Base-by-base conservation (phyloP, 2,113 vertebrate genomes). In the Archocentrus centrarchus region DNA sequence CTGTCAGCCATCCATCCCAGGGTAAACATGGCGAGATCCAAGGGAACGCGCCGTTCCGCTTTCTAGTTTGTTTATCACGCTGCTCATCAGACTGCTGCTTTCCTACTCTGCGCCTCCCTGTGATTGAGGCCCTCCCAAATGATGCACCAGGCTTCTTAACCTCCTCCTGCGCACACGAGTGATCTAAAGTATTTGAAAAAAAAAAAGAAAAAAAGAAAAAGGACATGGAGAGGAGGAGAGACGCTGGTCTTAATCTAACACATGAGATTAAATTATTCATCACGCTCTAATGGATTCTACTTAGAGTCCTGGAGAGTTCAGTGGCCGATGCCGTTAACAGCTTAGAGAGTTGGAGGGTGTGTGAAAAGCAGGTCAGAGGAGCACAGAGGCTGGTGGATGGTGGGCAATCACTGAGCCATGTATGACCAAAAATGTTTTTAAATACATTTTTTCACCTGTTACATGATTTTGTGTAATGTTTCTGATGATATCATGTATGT, bases 201-300 rank as follows among this genome's bases (percentile, higher is more conserved):
- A 70, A 70, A 53, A 35, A 70, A 50, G 50, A 53, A 35, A 70
- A 70, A 70, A 53, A 35, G 10, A 41, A 44, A 44, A 64, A 82
- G 84, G 88, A 78, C 82, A 77, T 41, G 75, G 77, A 27, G 81
- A 86, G 78, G 75, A 68, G 81, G 70, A 84, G 81, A 89, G 85
- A 80, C 75, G 76, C 57, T 64, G 81, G 82, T 92, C 88, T 91
- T 90, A 87, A 91, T 92, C 83, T 84, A 83, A 77, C 87, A 88
- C 84, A 90, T 32, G 27, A 73, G 37, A 57, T 83, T 95, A 83
- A 92, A 93, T 93, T 92, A 94, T 95, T 95, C 82, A 93, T 88
- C 61, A 81, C 41, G 47, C 58, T 81, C 82, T 92, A 91, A 93
- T 92, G 92, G 92, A 91, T 90, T 90, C 89, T 87, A 90, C 88